Base-by-base conservation (phyloP, 2,888 invertebrate genomes). In the Alloscopus bannaensis region DNA sequence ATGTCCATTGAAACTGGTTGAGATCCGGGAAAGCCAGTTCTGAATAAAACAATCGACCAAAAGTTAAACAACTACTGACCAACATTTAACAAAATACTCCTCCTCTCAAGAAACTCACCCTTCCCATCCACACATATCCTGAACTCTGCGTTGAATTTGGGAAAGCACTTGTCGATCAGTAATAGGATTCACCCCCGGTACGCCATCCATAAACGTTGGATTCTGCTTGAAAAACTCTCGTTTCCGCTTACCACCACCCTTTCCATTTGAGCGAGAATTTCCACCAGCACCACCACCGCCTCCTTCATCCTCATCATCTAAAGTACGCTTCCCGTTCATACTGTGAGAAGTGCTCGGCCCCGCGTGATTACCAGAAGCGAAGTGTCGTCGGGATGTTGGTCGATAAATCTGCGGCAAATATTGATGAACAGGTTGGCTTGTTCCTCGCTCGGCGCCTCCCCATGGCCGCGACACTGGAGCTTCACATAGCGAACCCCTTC, bases 1-100 rank as follows among this genome's bases (percentile, higher is more conserved):
- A 90, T 89, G 87, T 96, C 95, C 97, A 99, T 97, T 0, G 98
- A 98, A 0, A 99, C 97, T 0, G 99, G 99, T 87, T 99, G 99
- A 1, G 94, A 93, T 0, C 99, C 99, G 0, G 99, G 98, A 89
- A 99, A 99, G 0, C 95, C 97, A 18, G 91, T 91, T 3, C 89
- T 89, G 84, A 31, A 11, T n/a, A 22, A 4, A 26, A 22, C 84
- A 64, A 68, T 50, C 13, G 6, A 20, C 8, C 26, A 3, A 16
- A n/a, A 42, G 22, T 45, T 64, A 16, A 4, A 52, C 16, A 22
- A 36, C 13, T 36, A 13, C 36, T 6, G 36, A 36, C 13, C 13
- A 8, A 36, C 36, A 8, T n/a, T 47, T n/a, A 47, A 47, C 47
- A 47, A 47, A 47, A 47, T n/a, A 13, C 13, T 36, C 36, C 13